A percentile compares a stretch with the other conserved stretches of the same genome.
phyloP scores from a whole-genome alignment of 2,888 invertebrate species.

The Thysanoteuthis rhombus region DNA sequence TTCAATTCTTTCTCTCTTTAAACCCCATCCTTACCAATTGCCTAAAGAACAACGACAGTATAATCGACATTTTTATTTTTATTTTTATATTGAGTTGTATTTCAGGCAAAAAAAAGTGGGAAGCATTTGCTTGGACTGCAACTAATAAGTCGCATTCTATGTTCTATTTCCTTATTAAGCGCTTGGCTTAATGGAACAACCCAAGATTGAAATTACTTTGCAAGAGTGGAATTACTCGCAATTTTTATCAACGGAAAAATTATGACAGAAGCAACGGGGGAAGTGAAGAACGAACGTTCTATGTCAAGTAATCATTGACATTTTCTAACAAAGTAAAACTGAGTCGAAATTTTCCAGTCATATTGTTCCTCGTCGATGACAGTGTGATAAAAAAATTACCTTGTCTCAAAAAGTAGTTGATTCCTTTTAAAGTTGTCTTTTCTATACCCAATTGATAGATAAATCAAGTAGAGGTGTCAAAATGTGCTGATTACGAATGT shows the following conservation, averaged over 20 bases:
- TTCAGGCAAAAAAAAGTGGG: neutral
- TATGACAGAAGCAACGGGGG: neutral
- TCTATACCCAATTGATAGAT: too few species aligned
- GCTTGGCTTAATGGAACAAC: neutral
- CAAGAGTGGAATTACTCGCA: neutral
- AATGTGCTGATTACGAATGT: too few species aligned
- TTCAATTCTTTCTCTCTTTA: too few species aligned
- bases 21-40: too few species aligned
- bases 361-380: neutral
- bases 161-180: neutral
- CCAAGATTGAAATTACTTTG: too few species aligned
- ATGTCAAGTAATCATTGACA: neutral
- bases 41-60: too few species aligned
- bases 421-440: neutral
- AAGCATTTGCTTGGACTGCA: neutral
- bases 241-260: neutral
- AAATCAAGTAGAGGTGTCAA: too few species aligned
- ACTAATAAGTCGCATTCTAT: neutral
- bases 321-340: neutral
- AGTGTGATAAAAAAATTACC: neutral
- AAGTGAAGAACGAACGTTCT: neutral
- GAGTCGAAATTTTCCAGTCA: neutral
- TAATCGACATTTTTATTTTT: too few species aligned
- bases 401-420: neutral
- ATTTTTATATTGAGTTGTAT: too few species aligned